Evolutionary conservation across 2,113 vertebrate species (phyloP).

Genomic region (Collichthys lucidus): DNA sequence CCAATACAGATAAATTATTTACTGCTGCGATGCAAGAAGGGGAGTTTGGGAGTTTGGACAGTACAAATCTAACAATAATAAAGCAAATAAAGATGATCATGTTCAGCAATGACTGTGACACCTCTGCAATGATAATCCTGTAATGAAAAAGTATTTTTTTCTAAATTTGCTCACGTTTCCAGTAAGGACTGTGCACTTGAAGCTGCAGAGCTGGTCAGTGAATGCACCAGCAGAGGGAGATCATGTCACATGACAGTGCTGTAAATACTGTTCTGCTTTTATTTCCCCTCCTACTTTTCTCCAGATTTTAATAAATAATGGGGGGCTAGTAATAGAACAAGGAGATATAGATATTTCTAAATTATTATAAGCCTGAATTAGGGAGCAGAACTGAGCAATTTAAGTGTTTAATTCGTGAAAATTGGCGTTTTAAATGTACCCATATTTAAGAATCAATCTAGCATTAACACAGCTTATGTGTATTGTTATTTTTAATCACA

Average conservation of each 20-base stretch:
- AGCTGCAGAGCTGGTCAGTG: slow-evolving; percentile 41
- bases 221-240: slow-evolving; percentile 81
- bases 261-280: neutral
- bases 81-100: neutral
- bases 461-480: neutral
- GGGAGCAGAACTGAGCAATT: neutral
- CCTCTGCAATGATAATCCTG: neutral
- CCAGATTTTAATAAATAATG: neutral
- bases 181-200: neutral
- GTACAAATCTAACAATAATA: slow-evolving; percentile 47
- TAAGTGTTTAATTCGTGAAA: neutral
- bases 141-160: too few relatives aligned
- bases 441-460: too few relatives aligned
- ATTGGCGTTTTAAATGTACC: neutral
- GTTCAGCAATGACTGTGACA: neutral
- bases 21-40: slow-evolving; percentile 67
- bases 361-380: neutral
- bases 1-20: slow-evolving; percentile 78
- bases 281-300: neutral
- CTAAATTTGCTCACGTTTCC: neutral
- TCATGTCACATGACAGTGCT: slow-evolving; percentile 54
- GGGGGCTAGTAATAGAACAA: neutral
- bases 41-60: slow-evolving; percentile 51
- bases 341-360: neutral
- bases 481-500: neutral